Percentiles rank a stretch among this genome's conserved stretches.
Evolutionary conservation across 2,888 invertebrate species (phyloP).

Genomic region (Fissipunctia ypsillon): DNA sequence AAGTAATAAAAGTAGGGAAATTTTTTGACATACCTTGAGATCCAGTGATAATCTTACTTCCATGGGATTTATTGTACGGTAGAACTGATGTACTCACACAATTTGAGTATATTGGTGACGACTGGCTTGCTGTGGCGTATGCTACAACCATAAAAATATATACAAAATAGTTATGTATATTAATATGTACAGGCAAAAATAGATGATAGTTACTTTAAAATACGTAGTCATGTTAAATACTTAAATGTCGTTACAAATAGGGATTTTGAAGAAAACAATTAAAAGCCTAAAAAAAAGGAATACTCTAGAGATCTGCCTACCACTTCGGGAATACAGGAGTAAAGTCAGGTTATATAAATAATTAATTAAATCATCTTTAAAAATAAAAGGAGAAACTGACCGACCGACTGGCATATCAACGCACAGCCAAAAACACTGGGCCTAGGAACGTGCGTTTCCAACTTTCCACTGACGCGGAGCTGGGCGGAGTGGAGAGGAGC

Average conservation of each 20-base stretch:
- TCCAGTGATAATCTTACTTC: conserved; percentile 88
- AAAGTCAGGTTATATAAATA: too few relatives aligned
- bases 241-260: background rate
- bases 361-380: too few relatives aligned
- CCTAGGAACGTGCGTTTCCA: too few relatives aligned
- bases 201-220: background rate
- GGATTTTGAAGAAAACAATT: background rate
- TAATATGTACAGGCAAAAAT: background rate
- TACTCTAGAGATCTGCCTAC: background rate
- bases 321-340: too few relatives aligned
- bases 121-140: conserved; percentile 83
- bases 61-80: conserved; percentile 90
- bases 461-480: too few relatives aligned
- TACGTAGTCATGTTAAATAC: background rate
- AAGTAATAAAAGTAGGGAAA: background rate
- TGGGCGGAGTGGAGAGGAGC: too few relatives aligned
- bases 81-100: conserved; percentile 89
- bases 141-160: conserved; percentile 74
- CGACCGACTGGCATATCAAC: too few relatives aligned
- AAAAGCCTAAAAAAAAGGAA: background rate
- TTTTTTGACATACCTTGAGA: conserved; percentile 82
- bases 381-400: too few relatives aligned
- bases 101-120: conserved; percentile 88
- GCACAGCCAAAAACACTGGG: too few relatives aligned
- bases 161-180: background rate